Percentiles rank a stretch among this genome's conserved stretches.
Evolutionary conservation across 2,113 vertebrate genomes (phyloP).

Genomic region (Dicentrarchus labrax): DNA sequence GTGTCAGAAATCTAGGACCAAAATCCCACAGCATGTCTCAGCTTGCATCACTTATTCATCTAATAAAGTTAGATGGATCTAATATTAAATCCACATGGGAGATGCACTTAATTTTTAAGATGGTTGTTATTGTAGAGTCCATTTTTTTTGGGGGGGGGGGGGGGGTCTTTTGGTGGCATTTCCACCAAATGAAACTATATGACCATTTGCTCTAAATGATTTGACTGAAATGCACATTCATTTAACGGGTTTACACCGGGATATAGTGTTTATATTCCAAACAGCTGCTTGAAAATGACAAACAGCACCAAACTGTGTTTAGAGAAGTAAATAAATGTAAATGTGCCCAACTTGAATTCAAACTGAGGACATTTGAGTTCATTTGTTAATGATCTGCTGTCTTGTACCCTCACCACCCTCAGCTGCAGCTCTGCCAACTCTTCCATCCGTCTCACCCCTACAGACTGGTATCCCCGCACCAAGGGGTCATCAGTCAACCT

Average conservation of each 20-base stretch:
- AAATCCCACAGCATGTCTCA: neutral
- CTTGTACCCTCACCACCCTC: conserved; percentile 25
- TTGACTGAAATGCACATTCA: neutral
- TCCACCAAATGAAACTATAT: too few relatives aligned
- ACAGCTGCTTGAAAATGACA: neutral
- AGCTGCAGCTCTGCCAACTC: conserved; percentile 40
- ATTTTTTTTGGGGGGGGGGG: too few relatives aligned
- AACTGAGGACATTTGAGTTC: conserved; percentile 2
- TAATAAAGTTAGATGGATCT: neutral
- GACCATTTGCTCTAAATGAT: too few relatives aligned
- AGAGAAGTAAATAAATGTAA: neutral
- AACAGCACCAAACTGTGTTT: neutral
- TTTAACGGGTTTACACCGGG: neutral
- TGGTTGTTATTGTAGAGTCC: too few relatives aligned
- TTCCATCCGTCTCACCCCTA: conserved; percentile 58
- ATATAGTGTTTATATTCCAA: neutral
- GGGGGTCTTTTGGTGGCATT: too few relatives aligned
- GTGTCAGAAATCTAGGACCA: neutral
- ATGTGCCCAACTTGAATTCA: conserved; percentile 6
- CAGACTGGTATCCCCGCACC: conserved; percentile 35
- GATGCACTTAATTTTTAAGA: neutral
- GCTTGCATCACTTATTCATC: neutral
- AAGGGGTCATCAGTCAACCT: conserved; percentile 51
- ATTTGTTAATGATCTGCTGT: conserved; percentile 45
- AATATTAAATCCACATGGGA: neutral